A percentile compares a stretch with the other conserved stretches of the same genome.
Conservation (phyloP, 1,140 invertebrate genomes). For the Dreissena polymorpha region DNA sequence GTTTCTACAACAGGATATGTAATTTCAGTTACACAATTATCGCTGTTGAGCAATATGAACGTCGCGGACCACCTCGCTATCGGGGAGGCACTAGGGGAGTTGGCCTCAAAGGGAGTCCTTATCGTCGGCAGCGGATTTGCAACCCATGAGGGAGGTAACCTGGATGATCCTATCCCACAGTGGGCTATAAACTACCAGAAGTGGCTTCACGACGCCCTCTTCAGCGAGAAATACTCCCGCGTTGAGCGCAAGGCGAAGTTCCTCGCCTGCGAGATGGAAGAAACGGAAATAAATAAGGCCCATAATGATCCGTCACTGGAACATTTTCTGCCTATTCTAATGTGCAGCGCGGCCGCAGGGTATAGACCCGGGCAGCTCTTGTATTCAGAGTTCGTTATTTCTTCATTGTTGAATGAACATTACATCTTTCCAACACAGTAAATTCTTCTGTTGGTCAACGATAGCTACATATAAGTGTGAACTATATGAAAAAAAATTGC, state of each 20-base stretch:
- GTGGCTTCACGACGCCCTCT: slow-evolving; percentile 64
- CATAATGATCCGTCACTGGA: slow-evolving; percentile 59
- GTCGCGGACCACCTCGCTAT: slow-evolving; percentile 61
- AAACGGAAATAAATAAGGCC: slow-evolving; percentile 53
- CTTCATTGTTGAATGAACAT: slow-evolving; percentile 64
- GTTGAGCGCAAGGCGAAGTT: slow-evolving; percentile 58
- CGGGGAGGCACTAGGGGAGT: slow-evolving; percentile 60
- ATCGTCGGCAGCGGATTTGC: slow-evolving; percentile 68
- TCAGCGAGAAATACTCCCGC: slow-evolving; percentile 53
- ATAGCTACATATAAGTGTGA: too few relatives aligned
- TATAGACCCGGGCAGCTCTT: slow-evolving; percentile 58
- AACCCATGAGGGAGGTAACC: slow-evolving; percentile 61
- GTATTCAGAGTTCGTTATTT: slow-evolving; percentile 58
- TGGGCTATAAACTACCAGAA: slow-evolving; percentile 55
- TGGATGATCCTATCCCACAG: neutral
- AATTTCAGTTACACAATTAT: slow-evolving; percentile 65
- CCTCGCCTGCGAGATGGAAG: slow-evolving; percentile 45
- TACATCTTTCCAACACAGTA: slow-evolving; percentile 52
- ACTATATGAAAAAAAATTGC: too few relatives aligned
- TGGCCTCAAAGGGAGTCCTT: slow-evolving; percentile 59
- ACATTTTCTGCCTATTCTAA: slow-evolving; percentile 66
- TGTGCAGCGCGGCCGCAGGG: slow-evolving; percentile 65
- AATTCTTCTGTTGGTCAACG: too few relatives aligned
- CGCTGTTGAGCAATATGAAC: slow-evolving; percentile 58
- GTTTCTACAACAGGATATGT: too few relatives aligned